phyloP scores from a whole-genome alignment of 2,888 invertebrate genomes.

The Polyommatus icarus region DNA sequence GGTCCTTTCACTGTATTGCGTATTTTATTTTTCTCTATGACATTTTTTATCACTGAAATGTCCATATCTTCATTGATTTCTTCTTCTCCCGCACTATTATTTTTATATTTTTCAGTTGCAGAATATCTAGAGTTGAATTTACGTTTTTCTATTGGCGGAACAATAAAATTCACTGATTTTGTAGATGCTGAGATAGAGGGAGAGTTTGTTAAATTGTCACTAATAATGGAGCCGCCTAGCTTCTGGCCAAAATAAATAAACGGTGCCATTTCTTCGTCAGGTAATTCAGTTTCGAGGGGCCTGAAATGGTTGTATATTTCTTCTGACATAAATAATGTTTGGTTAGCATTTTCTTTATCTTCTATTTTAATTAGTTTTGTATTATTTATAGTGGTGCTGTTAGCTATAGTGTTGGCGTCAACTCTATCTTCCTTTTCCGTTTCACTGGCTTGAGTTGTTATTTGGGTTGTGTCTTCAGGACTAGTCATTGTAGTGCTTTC shows the following conservation, averaged over 20 bases:
- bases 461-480: constrained; percentile 43
- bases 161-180: constrained; percentile 71
- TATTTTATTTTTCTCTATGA: constrained; percentile 77
- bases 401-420: constrained; percentile 60
- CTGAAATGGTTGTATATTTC: constrained; percentile 83
- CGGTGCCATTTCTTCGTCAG: constrained; percentile 84
- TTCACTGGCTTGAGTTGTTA: constrained; percentile 46
- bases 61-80: constrained; percentile 81
- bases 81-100: constrained; percentile 76
- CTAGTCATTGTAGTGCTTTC: constrained; percentile 46
- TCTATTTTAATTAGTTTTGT: constrained; percentile 60
- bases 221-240: constrained; percentile 62
- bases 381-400: constrained; percentile 60
- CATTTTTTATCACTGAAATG: constrained; percentile 80
- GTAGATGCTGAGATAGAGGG: constrained; percentile 74
- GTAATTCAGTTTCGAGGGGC: constrained; percentile 82
- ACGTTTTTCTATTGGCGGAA: constrained; percentile 65
- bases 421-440: constrained; percentile 55
- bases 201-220: constrained; percentile 70
- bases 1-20: constrained; percentile 75
- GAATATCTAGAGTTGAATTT: constrained; percentile 73
- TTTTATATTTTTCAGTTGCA: constrained; percentile 73
- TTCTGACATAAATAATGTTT: constrained; percentile 80
- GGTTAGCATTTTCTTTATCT: constrained; percentile 72
- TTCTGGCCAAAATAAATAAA: constrained; percentile 87